These are phyloP conservation scores for Sceloporus undulatus DNA, from an alignment of 2,113 vertebrate genomes.

Conservation along the genomic window DNA sequence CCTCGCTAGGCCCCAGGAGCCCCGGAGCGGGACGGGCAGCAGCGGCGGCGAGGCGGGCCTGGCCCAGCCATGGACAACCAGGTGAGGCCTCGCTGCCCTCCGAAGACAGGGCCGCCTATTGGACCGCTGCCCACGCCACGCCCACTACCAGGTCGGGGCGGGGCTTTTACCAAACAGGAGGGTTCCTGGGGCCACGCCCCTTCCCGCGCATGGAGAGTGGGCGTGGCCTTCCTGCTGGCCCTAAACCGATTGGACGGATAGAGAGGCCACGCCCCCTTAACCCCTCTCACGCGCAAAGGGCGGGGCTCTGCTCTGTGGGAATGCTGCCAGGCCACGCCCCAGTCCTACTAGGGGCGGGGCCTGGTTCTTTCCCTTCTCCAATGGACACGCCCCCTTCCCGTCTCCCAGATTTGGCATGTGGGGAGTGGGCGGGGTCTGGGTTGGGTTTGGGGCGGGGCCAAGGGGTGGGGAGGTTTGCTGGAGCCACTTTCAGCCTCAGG, in stretches of 20 bases:
- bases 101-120: background rate
- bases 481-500: no score
- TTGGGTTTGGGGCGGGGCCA: background rate
- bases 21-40: no score
- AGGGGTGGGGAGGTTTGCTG: no score
- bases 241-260: no score
- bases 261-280: background rate
- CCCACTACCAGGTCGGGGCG: background rate
- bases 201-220: background rate
- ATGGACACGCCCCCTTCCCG: no score
- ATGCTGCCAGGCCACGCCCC: background rate
- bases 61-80: conserved; percentile 42
- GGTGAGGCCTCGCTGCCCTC: background rate
- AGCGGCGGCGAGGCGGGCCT: background rate
- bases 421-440: background rate
- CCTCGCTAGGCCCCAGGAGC: background rate
- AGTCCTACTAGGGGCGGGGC: background rate
- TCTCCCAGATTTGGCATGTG: rapidly evolving
- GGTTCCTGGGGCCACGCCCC: background rate
- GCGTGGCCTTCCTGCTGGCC: no score
- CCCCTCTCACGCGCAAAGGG: background rate
- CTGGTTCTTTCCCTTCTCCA: no score
- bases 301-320: background rate
- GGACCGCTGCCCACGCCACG: background rate
- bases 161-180: no score